phyloP scores from a whole-genome alignment of 2,797 vertebrate species.

The Hoplostethus mediterraneus region DNA sequence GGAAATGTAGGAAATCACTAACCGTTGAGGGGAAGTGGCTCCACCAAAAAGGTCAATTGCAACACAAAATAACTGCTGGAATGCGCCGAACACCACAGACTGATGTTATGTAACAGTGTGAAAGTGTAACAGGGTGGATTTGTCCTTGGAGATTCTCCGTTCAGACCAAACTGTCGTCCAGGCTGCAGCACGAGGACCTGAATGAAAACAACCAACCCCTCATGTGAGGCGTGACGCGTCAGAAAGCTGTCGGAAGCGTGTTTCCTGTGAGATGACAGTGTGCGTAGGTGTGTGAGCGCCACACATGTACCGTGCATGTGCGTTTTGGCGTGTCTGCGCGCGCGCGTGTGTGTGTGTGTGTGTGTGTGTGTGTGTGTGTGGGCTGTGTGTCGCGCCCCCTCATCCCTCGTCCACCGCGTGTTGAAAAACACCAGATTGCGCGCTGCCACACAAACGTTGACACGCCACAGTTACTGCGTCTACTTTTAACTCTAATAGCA shows the following conservation, averaged over 20 bases:
- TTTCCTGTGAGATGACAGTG: slow-evolving; percentile 3
- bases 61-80: too few species aligned
- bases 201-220: background rate
- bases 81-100: too few species aligned
- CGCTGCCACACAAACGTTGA: background rate
- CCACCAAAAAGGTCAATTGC: too few species aligned
- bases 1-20: too few species aligned
- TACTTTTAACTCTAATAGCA: background rate
- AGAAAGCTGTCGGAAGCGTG: background rate
- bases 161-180: too few species aligned
- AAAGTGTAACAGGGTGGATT: too few species aligned
- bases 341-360: slow-evolving; percentile 12
- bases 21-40: too few species aligned
- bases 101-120: too few species aligned
- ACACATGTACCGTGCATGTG: background rate
- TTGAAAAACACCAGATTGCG: slow-evolving; percentile 12
- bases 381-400: background rate
- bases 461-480: background rate
- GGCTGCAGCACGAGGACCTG: background rate
- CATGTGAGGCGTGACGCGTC: background rate
- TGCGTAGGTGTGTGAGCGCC: background rate
- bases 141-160: too few species aligned
- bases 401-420: background rate
- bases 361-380: slow-evolving; percentile 4
- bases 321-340: background rate